phyloP scores from a whole-genome alignment of 2,113 vertebrate genomes.

The Nycticebus coucang region DNA sequence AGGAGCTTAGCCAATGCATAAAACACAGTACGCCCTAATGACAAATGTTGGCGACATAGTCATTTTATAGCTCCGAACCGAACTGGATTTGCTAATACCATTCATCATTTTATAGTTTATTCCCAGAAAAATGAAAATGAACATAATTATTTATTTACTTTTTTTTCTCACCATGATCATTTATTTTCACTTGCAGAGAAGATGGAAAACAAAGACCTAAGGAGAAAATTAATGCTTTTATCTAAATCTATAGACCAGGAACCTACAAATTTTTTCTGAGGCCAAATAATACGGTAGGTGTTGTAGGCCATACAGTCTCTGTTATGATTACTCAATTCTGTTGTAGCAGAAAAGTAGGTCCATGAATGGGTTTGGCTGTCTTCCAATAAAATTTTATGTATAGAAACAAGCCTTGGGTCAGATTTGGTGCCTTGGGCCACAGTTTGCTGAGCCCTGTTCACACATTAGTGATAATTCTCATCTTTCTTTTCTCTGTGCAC shows the following conservation, averaged over 20 bases:
- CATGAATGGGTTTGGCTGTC: not conserved
- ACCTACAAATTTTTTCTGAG: not conserved
- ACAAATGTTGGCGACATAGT: slow-evolving; percentile 11
- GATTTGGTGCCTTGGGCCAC: not conserved
- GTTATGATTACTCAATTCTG: not conserved
- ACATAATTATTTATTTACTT: not conserved
- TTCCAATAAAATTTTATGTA: not conserved
- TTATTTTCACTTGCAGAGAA: slow-evolving; percentile 14
- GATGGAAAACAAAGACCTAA: not conserved
- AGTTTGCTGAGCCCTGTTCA: not conserved
- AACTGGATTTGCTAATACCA: not conserved
- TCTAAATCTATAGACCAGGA: not conserved
- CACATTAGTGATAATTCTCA: not conserved
- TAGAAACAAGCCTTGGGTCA: not conserved
- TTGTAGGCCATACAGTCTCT: not conserved
- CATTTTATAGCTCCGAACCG: slow-evolving; percentile 2
- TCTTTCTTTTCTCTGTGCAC: not conserved
- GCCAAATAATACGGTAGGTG: not conserved
- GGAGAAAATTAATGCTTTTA: not conserved
- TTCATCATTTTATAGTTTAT: slow-evolving; percentile 3
- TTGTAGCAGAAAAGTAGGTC: not conserved
- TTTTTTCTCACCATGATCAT: slow-evolving; percentile 20
- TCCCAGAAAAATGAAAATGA: slow-evolving; percentile 19
- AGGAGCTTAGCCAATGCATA: not conserved
- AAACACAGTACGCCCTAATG: not conserved